Percentiles rank a stretch among this genome's conserved stretches.
These are phyloP conservation scores for Papilio polyxenes DNA, from an alignment of 1,140 invertebrate species.

Conservation along the genomic window DNA sequence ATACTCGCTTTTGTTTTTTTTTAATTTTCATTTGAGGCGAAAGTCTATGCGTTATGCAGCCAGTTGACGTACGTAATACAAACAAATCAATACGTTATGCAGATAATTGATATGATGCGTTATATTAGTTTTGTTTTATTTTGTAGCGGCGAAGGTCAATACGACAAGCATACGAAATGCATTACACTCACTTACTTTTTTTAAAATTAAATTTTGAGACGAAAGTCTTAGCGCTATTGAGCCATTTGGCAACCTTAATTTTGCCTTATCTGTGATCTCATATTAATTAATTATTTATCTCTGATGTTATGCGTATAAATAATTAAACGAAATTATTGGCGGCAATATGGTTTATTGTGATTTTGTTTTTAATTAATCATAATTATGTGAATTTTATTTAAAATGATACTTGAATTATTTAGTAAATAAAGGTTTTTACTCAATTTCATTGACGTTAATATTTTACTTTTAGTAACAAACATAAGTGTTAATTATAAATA, in stretches of 20 bases:
- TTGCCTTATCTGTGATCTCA: conserved; percentile 1
- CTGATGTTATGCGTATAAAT: no score
- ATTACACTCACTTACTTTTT: conserved; percentile 44
- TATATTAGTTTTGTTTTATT: background rate
- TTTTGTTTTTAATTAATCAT: conserved; percentile 5
- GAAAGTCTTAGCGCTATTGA: background rate
- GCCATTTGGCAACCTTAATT: background rate
- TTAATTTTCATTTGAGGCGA: conserved; percentile 21
- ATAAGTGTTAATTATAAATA: background rate
- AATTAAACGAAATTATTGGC: background rate
- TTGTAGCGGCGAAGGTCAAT: no score
- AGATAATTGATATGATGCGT: background rate
- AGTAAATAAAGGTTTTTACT: background rate
- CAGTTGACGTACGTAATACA: background rate
- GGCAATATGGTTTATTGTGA: background rate
- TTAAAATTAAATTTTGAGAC: conserved; percentile 11
- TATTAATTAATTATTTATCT: conserved; percentile 16
- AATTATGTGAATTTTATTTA: background rate
- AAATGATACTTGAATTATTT: background rate
- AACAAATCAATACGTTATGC: background rate
- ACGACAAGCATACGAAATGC: conserved; percentile 14
- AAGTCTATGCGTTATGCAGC: conserved; percentile 4
- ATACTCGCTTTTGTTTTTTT: conserved; percentile 44
- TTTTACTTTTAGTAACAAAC: background rate
- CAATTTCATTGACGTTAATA: background rate